Evolutionary conservation across 35 echinoderm and acorn worm genomes (phyloP), one percentile per base, ranked within the genome.

Genomic region (Holothuria glaberrima): DNA sequence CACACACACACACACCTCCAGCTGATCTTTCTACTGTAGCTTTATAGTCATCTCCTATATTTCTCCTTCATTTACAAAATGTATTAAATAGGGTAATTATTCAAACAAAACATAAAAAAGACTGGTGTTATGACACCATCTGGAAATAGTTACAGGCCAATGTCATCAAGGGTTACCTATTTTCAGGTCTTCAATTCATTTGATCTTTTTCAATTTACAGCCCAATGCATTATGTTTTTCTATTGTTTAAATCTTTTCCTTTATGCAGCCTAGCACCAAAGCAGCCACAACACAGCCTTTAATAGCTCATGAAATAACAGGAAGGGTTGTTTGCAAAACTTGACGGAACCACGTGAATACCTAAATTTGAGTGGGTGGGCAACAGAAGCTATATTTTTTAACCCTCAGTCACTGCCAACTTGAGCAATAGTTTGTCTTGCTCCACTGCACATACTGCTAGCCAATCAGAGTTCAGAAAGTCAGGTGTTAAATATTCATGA

Each of bases 101-200:
- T 41, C 36, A 2, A 41, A 41, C 7, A 41, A 41, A 2, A 41
- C n/a, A n/a, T n/a, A n/a, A n/a, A n/a, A 41, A 41, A 41, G 36
- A 41, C 36, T 41, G 36, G 36, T 4, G 2, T 41, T 41, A 46
- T 14, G 13, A 5, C 10, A 1, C 66, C 66, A 69, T 69, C 26
- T 69, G 69, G 69, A 38, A 73, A 73, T 73, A 32, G 4, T 36
- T 73, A 73, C 30, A 22, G 17, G 13, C 17, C 30, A 48, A 24
- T 48, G 74, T 78, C 74, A 78, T 78, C 50, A 24, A 48, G 74
- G 74, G 74, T 78, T 24, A 78, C 22, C 38, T 78, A 78, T 78
- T 78, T 78, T 78, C 41, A 78, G 74, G 74, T 19, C 44, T n/a
- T 50, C 41, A 21, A 10, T 74, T 74, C 13, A 54, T 17, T 54